Conservation (phyloP, 1,140 invertebrate genomes). For the Calephelis virginiensis region DNA sequence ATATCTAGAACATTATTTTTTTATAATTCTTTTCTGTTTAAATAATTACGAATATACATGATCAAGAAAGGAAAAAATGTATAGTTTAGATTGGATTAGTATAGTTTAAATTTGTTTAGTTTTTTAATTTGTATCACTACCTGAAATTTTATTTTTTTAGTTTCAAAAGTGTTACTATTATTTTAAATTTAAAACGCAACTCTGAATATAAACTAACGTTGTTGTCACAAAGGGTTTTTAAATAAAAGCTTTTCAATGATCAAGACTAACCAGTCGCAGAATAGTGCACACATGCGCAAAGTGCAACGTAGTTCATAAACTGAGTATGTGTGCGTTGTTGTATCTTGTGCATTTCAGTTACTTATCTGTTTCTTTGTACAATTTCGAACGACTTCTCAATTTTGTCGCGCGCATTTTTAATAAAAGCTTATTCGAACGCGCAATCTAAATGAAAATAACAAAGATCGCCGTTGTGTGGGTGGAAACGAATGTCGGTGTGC, state of each 20-base stretch:
- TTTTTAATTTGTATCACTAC: too few relatives aligned
- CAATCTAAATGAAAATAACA: slow-evolving; percentile 17
- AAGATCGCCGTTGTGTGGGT: slow-evolving; percentile 12
- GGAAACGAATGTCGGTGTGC: slow-evolving; percentile 51
- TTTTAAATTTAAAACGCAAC: too few relatives aligned
- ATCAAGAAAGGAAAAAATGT: too few relatives aligned
- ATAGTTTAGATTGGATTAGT: too few relatives aligned
- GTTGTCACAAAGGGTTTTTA: background rate
- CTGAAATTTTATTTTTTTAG: too few relatives aligned
- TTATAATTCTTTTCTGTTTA: too few relatives aligned
- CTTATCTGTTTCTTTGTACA: slow-evolving; percentile 58
- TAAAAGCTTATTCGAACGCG: slow-evolving; percentile 40
- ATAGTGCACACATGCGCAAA: slow-evolving; percentile 52
- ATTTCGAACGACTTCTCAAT: slow-evolving; percentile 50
- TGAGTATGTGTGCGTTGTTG: slow-evolving; percentile 57
- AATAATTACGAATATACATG: too few relatives aligned
- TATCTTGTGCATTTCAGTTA: slow-evolving; percentile 69
- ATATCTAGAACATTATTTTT: too few relatives aligned
- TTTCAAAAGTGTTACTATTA: too few relatives aligned
- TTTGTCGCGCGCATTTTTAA: slow-evolving; percentile 40
- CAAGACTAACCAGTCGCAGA: slow-evolving; percentile 45
- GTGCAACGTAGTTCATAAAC: slow-evolving; percentile 59
- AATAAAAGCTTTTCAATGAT: slow-evolving; percentile 24
- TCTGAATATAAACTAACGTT: too few relatives aligned
- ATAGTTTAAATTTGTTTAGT: too few relatives aligned